Base-by-base conservation (phyloP, 2,113 vertebrate genomes). In the Austrofundulus limnaeus region DNA sequence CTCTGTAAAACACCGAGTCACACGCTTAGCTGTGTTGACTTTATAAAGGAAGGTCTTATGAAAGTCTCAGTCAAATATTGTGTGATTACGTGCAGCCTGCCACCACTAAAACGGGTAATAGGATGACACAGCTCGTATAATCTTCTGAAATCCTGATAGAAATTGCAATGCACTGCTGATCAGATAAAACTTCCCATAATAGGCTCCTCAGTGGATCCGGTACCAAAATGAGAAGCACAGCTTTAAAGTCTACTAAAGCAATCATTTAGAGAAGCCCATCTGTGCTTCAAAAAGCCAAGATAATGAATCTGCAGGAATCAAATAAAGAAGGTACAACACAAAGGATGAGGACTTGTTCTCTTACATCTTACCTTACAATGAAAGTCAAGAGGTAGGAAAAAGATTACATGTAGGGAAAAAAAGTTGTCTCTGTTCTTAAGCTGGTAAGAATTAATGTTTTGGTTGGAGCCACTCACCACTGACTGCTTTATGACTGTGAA, bases 151-250 rank as follows among this genome's bases (percentile, higher is more conserved):
- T 83, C 77, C 84, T 75, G 84, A 89, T 81, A 75, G 70, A 71
- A 87, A 86, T 87, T 81, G 85, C 52, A 87, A 83, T 80, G 73
- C 79, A 64, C 75, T 63, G 69, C 10, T 59, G 70, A 86, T 87
- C 82, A 72, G 82, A 89, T 87, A 75, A 75, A 78, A 74, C 55
- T 47, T 70, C 42, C 58, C 67, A 72, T 80, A 76, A 84, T 75
- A 70, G 74, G 59, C 52, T 81, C 52, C 53, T 62, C 54, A 47
- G 62, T 66, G 59, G 65, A 66, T 62, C 65, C 54, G 20, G 63
- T 62, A 66, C 65, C 49, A 74, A 80, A 78, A 80, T 12, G 55
- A 76, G 51, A 66, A 65, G 43, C 41, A n/a, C 57, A 43, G 71
- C 76, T 76, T 78, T 78, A 66, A 63, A 83, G 75, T 78, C 69